Base-by-base conservation (phyloP, 2,888 invertebrate species). In the Drosophila ochracea region DNA sequence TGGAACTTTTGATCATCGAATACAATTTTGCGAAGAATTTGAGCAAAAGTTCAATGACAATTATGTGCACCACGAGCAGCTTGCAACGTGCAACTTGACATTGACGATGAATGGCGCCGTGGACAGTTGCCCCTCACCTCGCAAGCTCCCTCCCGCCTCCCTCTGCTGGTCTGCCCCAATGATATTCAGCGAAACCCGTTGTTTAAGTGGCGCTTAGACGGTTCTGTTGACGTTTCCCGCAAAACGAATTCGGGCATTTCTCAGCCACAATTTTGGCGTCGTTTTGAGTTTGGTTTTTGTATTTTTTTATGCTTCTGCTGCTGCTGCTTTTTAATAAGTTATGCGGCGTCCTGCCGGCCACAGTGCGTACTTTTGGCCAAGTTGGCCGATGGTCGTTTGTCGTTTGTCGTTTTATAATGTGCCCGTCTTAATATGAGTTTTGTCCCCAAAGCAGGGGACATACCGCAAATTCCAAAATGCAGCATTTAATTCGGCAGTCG, bases 101-200 rank as follows among this genome's bases (percentile, higher is more conserved):
- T 61, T 58, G 53, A 91, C 90, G 87, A 91, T 91, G 91, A 91
- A 90, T 92, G 92, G 92, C 92, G 92, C 92, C 92, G 90, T 91
- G 86, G 90, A 86, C 87, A 83, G 28, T 31, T 52, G 30, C 3
- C 11, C 21, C 31, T 25, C 31, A 5, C 6, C 31, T 43, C 25
- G 1, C 43, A 6, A 33, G 33, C 19, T 21, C 11, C 31, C 30
- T 31, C 55, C 25, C 6, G 25, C 3, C n/a, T 39, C 25, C 10
- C 3, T 30, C 10, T 13, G 13, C 19, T 37, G 11, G 4, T 21
- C 9, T 33, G 53, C 16, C 10, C 3, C 33, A 11, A 19, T 39
- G 67, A 37, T 43, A 58, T 73, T 49, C 67, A 54, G 49, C 31
- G 65, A 75, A 81, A 81, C 89, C 84, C 58, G 89, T 86, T 86